Base-by-base conservation (phyloP, 2,113 vertebrate species). In the Pao palembangensis region DNA sequence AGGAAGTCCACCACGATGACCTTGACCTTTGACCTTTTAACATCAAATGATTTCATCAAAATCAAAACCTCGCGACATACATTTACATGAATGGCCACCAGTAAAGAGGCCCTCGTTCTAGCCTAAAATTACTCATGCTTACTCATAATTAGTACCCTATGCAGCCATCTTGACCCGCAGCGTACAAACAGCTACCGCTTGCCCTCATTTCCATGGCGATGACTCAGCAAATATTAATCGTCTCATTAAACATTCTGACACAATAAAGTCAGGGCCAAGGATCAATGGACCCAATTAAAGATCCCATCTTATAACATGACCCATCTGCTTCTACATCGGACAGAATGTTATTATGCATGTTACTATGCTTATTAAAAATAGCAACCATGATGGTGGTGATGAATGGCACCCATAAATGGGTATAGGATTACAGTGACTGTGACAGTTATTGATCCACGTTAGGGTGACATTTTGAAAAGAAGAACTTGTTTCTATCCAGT, bases 261-360 rank as follows among this genome's bases (percentile, higher is more conserved):
- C 46, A 51, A 19, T 52, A 43, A 15, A 42, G 56, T 73, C 51
- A 64, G 31, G 49, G 34, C 59, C 25, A 49, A 28, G 8, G 49
- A 44, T 55, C 58, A 66, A 5, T 16, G 55, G 44, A 54, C 38
- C 49, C 28, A 46, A 75, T 58, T 51, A 59, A 43, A 66, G 42
- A 65, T 25, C 48, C 46, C 64, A 69, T 62, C 79, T 68, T 42
- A 69, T 54, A 56, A 16, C 14, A 47, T 20, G 44, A 61, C 15
- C 25, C 2, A 2, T 51, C 57, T 52, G 59, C 23, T 2, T 46
- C 62, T n/a, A 1, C 25, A 16, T 47, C 31, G n/a, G 23, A 11
- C 34, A 38, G 11, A 11, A 11, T 59, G 53, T 23, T n/a, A 41
- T 68, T 53, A 68, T 5, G 25, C 25, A 28, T 28, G 25, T 7